Evolutionary conservation across 1,140 invertebrate genomes (phyloP), one percentile per base, ranked within the genome.

Genomic region (Maconellicoccus hirsutus): DNA sequence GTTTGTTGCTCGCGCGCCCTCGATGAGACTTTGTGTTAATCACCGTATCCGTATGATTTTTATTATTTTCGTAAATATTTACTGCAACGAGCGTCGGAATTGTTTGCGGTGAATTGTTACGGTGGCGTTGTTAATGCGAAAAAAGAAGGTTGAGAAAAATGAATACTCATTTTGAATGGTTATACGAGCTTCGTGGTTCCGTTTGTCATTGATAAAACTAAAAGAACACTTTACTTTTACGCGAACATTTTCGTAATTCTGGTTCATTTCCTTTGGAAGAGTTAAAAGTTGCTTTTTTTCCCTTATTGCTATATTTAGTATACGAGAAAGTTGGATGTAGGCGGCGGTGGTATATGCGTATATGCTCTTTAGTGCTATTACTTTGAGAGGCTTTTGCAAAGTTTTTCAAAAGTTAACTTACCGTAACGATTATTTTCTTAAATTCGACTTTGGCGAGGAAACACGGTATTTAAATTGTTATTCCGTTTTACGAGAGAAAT

Each of bases 151-250:
- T n/a, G n/a, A n/a, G n/a, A 33, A 33, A 33, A 33, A 33, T 33
- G 29, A 6, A 33, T 12, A 12, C 29, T 33, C 29, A 33, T 33
- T 33, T 33, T 6, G 12, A 33, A 6, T 33, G 29, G 12, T 33
- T 33, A 33, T 33, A n/a, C n/a, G n/a, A n/a, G n/a, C n/a, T n/a
- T 33, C 29, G n/a, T 16, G 6, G 10, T 52, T 52, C 42, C 42
- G 42, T 52, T 52, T 52, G 42, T 52, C 42, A 52, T 52, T 52
- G 42, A 52, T 52, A 52, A 52, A 52, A 52, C 42, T 52, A 16
- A 52, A 52, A 52, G 42, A 52, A 52, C 42, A 52, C 42, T 52
- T 52, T 52, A 52, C 42, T 52, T 52, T 52, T 52, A 52, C 42
- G 42, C 42, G 42, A 52, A 16, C 42, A 8, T 52, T 52, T 52